Percentiles rank a stretch among this genome's conserved stretches.
Evolutionary conservation across 2,797 vertebrate genomes (phyloP).

Genomic region (Sparidentex hasta): DNA sequence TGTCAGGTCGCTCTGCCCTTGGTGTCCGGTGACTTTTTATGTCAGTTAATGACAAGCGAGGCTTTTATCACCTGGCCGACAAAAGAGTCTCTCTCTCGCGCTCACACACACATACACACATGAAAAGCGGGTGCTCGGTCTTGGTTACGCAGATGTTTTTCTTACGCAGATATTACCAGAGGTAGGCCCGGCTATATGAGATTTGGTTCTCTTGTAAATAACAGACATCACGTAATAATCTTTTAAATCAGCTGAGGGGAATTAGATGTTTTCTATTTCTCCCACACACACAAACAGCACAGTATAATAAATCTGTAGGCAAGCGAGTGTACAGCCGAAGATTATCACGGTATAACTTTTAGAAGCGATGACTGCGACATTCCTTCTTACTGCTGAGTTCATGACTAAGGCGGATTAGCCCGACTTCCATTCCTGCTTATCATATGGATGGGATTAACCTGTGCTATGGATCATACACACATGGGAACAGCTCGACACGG

Average conservation of each 20-base stretch:
- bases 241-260: not conserved
- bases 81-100: slow-evolving; percentile 55
- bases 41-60: slow-evolving; percentile 79
- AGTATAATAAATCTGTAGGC: slow-evolving; percentile 41
- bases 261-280: slow-evolving; percentile 1
- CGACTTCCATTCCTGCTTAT: slow-evolving; percentile 72
- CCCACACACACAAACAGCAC: slow-evolving; percentile 1
- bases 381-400: slow-evolving; percentile 74
- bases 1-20: slow-evolving; percentile 86
- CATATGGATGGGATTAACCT: slow-evolving; percentile 83
- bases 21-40: slow-evolving; percentile 77
- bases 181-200: slow-evolving; percentile 20
- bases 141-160: slow-evolving; percentile 20
- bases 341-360: slow-evolving; percentile 72
- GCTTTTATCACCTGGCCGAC: slow-evolving; percentile 76
- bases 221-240: slow-evolving; percentile 5
- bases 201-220: slow-evolving; percentile 31
- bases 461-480: slow-evolving; percentile 71
- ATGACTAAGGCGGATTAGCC: slow-evolving; percentile 71
- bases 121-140: not conserved
- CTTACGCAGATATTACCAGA: slow-evolving; percentile 26
- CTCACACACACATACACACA: not conserved
- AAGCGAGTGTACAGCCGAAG: slow-evolving; percentile 20
- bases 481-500: slow-evolving; percentile 56
- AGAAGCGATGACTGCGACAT: slow-evolving; percentile 70